Conservation (phyloP, 1,140 invertebrate genomes). For the Rhyzopertha dominica region DNA sequence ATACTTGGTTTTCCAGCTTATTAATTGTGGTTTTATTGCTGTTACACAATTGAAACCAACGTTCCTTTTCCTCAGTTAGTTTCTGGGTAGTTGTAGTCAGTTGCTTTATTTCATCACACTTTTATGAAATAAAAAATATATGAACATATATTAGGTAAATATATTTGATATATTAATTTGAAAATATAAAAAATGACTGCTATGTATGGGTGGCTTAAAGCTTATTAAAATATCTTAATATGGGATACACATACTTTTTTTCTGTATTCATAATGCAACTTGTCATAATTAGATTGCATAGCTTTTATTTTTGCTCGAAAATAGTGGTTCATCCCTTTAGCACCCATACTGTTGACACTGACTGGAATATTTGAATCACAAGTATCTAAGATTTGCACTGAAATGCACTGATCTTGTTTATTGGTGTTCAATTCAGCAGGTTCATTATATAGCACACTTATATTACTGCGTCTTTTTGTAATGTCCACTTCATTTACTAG, state of each 20-base stretch:
- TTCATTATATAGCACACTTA: too few species aligned
- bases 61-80: slow-evolving; percentile 43
- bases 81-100: slow-evolving; percentile 46
- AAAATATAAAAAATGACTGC: too few species aligned
- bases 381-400: too few species aligned
- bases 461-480: too few species aligned
- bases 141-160: too few species aligned
- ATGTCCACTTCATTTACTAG: slow-evolving; percentile 26
- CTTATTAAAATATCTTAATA: too few species aligned
- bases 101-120: slow-evolving; percentile 44
- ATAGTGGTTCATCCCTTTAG: slow-evolving; percentile 40
- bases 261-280: slow-evolving; percentile 43
- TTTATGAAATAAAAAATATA: slow-evolving; percentile 8
- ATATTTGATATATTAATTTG: too few species aligned
- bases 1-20: slow-evolving; percentile 46
- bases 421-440: too few species aligned
- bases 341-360: slow-evolving; percentile 25
- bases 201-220: too few species aligned
- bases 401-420: too few species aligned
- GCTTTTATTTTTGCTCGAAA: slow-evolving; percentile 47
- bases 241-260: slow-evolving; percentile 47
- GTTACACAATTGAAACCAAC: slow-evolving; percentile 40
- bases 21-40: slow-evolving; percentile 39
- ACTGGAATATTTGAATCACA: slow-evolving; percentile 20
- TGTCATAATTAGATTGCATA: slow-evolving; percentile 43